phyloP scores from a whole-genome alignment of 2,797 vertebrate species.

The Aeoliscus strigatus region DNA sequence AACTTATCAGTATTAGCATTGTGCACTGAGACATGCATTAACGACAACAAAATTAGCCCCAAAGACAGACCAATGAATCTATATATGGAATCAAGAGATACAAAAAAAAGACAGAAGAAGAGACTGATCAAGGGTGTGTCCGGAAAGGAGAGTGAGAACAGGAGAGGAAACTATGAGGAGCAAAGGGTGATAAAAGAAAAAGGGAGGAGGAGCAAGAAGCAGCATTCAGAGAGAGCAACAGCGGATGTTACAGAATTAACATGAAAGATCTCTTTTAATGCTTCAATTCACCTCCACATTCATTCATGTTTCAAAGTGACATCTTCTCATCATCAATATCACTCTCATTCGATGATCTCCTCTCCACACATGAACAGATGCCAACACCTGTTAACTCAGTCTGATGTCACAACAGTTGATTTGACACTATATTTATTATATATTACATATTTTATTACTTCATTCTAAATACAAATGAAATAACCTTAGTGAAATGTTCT shows the following conservation, averaged over 20 bases:
- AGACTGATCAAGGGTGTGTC: slow-evolving; percentile 14
- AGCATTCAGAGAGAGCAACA: slow-evolving; percentile 9
- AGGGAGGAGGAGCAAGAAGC: neutral
- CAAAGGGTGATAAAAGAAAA: neutral
- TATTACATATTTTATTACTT: no score
- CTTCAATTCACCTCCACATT: no score
- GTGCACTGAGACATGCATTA: slow-evolving; percentile 24
- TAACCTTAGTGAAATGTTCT: no score
- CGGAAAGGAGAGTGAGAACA: neutral
- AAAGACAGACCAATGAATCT: slow-evolving; percentile 16
- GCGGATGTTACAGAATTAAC: slow-evolving; percentile 6
- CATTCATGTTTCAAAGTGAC: no score
- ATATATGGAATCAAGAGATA: slow-evolving; percentile 24
- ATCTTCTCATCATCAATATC: no score
- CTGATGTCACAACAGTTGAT: no score
- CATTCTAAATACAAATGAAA: no score
- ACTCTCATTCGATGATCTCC: no score
- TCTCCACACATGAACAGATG: no score
- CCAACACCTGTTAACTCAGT: no score
- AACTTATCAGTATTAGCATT: slow-evolving; percentile 46
- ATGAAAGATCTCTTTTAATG: no score
- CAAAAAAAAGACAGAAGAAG: slow-evolving; percentile 1
- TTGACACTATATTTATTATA: no score
- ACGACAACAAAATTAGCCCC: slow-evolving; percentile 38
- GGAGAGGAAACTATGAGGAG: neutral